These are phyloP conservation scores for Ivindomyrus marchei DNA, from an alignment of 2,113 vertebrate genomes.

Conservation along the genomic window DNA sequence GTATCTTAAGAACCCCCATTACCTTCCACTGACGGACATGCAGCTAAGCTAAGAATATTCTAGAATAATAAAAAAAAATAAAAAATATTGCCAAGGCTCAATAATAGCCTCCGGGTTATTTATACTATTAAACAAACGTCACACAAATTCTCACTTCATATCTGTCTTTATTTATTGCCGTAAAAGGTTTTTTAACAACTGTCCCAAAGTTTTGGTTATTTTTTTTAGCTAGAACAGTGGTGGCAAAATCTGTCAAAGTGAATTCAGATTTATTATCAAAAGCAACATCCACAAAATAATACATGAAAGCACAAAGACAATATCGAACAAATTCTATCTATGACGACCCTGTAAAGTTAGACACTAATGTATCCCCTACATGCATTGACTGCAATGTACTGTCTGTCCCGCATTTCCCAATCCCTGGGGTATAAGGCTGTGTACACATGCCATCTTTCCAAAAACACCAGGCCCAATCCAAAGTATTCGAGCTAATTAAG, in stretches of 20 bases:
- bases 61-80: background rate
- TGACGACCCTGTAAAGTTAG: background rate
- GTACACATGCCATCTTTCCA: background rate
- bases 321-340: background rate
- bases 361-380: background rate
- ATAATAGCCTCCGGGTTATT: background rate
- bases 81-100: background rate
- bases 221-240: background rate
- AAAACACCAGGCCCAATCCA: background rate
- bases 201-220: background rate
- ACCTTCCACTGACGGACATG: background rate
- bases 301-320: background rate
- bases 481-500: background rate
- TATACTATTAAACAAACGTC: background rate
- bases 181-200: background rate
- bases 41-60: background rate
- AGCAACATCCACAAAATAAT: background rate
- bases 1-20: background rate
- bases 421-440: background rate
- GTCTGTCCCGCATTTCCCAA: background rate
- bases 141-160: background rate
- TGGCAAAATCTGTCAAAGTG: background rate
- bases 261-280: conserved; percentile 1
- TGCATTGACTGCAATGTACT: background rate
- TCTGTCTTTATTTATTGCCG: background rate